Evolutionary conservation across 2,113 vertebrate genomes (phyloP).

Genomic region (Microcebus griseorufus): DNA sequence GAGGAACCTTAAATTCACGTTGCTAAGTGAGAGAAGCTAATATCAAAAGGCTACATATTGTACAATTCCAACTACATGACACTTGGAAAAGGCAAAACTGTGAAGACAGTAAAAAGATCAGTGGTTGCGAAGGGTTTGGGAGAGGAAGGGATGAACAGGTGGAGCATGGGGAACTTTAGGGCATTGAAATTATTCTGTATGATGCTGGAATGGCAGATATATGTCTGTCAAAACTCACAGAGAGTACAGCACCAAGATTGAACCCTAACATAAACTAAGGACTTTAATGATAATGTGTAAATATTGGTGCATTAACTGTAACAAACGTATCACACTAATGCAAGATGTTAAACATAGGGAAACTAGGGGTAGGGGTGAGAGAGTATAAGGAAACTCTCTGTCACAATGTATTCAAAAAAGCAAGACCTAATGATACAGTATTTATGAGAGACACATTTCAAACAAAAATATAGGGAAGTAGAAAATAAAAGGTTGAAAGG

Average conservation of each 20-base stretch:
- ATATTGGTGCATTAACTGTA: background rate
- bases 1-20: too few species aligned
- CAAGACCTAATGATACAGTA: background rate
- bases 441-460: background rate
- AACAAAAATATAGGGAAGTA: background rate
- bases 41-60: too few species aligned
- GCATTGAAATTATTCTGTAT: background rate
- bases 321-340: background rate
- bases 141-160: too few species aligned
- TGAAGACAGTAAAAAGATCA: too few species aligned
- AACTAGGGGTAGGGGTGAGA: background rate
- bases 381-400: background rate
- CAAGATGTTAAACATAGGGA: background rate
- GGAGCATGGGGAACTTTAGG: background rate
- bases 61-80: too few species aligned
- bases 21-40: too few species aligned
- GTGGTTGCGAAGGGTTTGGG: too few species aligned
- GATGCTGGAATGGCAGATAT: background rate
- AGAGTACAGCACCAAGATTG: background rate
- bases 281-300: background rate
- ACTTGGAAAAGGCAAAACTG: too few species aligned
- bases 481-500: background rate
- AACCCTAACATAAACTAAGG: background rate
- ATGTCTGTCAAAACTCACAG: background rate
- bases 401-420: background rate